phyloP scores from a whole-genome alignment of 2,888 invertebrate species.

The Griposia aprilina region DNA sequence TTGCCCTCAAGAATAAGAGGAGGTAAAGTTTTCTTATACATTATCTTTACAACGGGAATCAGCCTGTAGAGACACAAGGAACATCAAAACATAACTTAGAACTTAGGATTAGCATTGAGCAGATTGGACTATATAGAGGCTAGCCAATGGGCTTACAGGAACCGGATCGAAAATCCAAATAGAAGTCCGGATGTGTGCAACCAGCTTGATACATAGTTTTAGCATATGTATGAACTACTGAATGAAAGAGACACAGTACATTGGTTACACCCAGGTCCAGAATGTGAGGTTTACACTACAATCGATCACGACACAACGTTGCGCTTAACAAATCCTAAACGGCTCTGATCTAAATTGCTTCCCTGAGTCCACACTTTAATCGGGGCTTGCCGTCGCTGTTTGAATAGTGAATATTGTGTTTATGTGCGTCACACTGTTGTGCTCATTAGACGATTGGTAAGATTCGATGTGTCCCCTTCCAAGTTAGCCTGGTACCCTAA shows the following conservation, averaged over 20 bases:
- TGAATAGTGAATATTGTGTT: slow-evolving; percentile 88
- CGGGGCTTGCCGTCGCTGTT: slow-evolving; percentile 83
- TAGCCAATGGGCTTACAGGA: slow-evolving; percentile 12
- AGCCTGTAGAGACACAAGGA: slow-evolving; percentile 27
- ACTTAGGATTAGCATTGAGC: slow-evolving; percentile 24
- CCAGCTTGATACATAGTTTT: slow-evolving; percentile 39
- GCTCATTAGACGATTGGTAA: slow-evolving; percentile 87
- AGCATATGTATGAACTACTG: slow-evolving; percentile 56
- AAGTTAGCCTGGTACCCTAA: slow-evolving; percentile 85
- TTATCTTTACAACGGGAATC: background rate
- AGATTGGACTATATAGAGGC: slow-evolving; percentile 9
- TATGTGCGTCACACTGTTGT: slow-evolving; percentile 90
- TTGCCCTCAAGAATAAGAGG: background rate
- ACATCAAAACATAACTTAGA: slow-evolving; percentile 23
- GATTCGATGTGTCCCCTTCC: slow-evolving; percentile 83
- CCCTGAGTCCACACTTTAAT: slow-evolving; percentile 75
- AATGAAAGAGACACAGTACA: slow-evolving; percentile 53
- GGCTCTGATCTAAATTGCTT: slow-evolving; percentile 46
- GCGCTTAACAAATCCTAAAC: slow-evolving; percentile 62
- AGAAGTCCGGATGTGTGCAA: slow-evolving; percentile 40
- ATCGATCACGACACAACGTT: slow-evolving; percentile 45
- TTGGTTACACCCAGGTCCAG: slow-evolving; percentile 47
- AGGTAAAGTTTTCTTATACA: slow-evolving; percentile 1
- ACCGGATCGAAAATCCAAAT: slow-evolving; percentile 20
- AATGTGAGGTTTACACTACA: slow-evolving; percentile 51